These are phyloP conservation scores for Pterocles burchelli DNA, from an alignment of 2,113 vertebrate species.

Conservation along the genomic window DNA sequence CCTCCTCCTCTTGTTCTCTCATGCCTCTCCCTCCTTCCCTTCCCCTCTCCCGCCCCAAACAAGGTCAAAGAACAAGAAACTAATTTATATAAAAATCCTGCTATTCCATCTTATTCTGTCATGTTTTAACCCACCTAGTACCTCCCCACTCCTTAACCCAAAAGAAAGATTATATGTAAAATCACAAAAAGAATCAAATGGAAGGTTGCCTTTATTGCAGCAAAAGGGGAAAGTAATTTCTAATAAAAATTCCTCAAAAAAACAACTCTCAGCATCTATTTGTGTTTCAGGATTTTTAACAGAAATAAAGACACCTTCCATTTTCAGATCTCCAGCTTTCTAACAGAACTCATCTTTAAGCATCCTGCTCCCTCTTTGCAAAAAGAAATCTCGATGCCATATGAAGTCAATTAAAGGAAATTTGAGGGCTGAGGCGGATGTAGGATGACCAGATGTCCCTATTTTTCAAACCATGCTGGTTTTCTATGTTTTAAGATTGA, in stretches of 20 bases:
- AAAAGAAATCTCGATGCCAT: conserved; percentile 43
- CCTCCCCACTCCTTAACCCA: not conserved
- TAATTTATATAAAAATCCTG: not conserved
- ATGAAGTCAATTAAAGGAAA: conserved; percentile 68
- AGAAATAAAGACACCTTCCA: conserved; percentile 1
- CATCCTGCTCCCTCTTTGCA: not conserved
- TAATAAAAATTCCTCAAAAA: not conserved
- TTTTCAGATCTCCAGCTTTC: conserved; percentile 9
- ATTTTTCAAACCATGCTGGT: conserved; percentile 61
- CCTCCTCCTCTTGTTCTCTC: not conserved
- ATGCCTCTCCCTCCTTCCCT: not conserved
- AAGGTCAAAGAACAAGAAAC: conserved; percentile 41
- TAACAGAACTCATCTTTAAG: conserved; percentile 15
- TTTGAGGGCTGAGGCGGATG: conserved; percentile 46
- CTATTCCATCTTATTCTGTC: not conserved
- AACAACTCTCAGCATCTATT: not conserved
- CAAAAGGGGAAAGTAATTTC: not conserved
- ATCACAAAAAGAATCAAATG: not conserved
- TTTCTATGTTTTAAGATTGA: conserved; percentile 38
- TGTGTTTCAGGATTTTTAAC: not conserved
- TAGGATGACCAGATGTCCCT: conserved; percentile 66
- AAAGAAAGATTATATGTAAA: not conserved
- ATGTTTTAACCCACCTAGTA: conserved; percentile 1
- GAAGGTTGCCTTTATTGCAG: not conserved
- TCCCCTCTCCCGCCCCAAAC: not conserved